Percentiles rank a stretch among this genome's conserved stretches.
Evolutionary conservation across 2,888 invertebrate genomes (phyloP).

Genomic region (Phalera bucephala): DNA sequence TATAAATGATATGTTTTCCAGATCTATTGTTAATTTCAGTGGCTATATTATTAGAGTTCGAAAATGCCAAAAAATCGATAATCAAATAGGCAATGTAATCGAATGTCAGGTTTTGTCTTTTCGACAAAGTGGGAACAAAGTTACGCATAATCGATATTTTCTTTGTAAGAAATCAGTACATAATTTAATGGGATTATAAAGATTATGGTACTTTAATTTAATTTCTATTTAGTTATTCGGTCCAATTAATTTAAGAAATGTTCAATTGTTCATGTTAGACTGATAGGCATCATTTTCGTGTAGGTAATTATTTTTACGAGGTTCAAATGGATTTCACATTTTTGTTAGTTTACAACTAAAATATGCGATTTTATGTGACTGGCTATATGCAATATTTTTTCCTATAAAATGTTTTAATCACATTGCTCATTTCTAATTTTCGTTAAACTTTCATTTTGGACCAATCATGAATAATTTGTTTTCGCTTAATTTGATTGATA

Average conservation of each 20-base stretch:
- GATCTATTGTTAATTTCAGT: no score
- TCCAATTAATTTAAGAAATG: constrained; percentile 63
- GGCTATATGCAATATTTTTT: constrained; percentile 1
- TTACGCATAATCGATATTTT: neutral
- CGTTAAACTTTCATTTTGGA: neutral
- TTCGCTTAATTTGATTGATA: constrained; percentile 3
- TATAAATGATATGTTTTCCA: no score
- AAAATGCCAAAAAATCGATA: no score
- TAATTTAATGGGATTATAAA: neutral
- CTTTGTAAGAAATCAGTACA: neutral
- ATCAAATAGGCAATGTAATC: no score
- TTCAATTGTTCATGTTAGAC: constrained; percentile 51
- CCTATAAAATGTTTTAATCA: constrained; percentile 2
- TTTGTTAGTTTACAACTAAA: no score
- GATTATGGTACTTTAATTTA: neutral
- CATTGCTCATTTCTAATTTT: constrained; percentile 5
- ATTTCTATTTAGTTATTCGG: constrained; percentile 26
- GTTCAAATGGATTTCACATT: constrained; percentile 1
- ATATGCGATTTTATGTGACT: neutral
- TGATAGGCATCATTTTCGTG: constrained; percentile 39
- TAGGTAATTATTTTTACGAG: constrained; percentile 10
- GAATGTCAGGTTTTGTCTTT: no score
- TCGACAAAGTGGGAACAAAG: neutral
- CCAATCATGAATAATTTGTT: constrained; percentile 4
- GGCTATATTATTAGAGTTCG: no score